Evolutionary conservation across 1,140 invertebrate genomes (phyloP).

Genomic region (Drosophila sturtevanti): DNA sequence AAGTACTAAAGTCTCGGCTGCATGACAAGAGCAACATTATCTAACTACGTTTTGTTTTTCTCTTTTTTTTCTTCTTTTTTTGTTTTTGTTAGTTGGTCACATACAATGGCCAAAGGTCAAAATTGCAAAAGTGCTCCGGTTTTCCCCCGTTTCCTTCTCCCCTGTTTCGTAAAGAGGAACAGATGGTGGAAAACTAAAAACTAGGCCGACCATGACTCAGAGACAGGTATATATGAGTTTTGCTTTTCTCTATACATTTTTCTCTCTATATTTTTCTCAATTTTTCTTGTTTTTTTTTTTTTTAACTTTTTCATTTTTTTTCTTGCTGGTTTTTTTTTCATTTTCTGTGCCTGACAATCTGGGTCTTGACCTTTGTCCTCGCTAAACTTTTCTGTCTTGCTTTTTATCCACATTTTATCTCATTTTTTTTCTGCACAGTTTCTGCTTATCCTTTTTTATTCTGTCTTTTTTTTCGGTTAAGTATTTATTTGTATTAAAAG

Average conservation of each 20-base stretch:
- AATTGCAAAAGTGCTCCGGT: constrained; percentile 26
- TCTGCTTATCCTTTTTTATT: neutral
- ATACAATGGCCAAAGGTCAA: constrained; percentile 57
- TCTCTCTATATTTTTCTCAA: neutral
- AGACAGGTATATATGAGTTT: constrained; percentile 34
- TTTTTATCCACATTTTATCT: neutral
- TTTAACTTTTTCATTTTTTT: neutral
- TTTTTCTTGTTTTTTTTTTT: neutral
- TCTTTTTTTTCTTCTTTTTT: neutral
- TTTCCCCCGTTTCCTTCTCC: neutral
- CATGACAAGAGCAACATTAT: constrained; percentile 48
- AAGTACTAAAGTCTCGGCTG: constrained; percentile 37
- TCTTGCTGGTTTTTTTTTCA: neutral
- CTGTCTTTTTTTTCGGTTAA: neutral
- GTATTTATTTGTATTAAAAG: constrained; percentile 3
- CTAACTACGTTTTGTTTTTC: constrained; percentile 19
- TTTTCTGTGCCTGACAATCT: constrained; percentile 28
- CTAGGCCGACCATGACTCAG: constrained; percentile 35
- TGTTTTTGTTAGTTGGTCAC: constrained; percentile 18
- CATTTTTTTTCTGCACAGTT: neutral
- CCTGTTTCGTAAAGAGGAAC: neutral
- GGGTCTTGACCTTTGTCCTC: constrained; percentile 54
- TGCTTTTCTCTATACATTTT: constrained; percentile 22
- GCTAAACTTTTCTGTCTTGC: constrained; percentile 5
- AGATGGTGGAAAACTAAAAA: constrained; percentile 39